Evolutionary conservation across 1,140 invertebrate species (phyloP), one percentile per base, ranked within the genome.

Genomic region (Polypedilum vanderplanki): DNA sequence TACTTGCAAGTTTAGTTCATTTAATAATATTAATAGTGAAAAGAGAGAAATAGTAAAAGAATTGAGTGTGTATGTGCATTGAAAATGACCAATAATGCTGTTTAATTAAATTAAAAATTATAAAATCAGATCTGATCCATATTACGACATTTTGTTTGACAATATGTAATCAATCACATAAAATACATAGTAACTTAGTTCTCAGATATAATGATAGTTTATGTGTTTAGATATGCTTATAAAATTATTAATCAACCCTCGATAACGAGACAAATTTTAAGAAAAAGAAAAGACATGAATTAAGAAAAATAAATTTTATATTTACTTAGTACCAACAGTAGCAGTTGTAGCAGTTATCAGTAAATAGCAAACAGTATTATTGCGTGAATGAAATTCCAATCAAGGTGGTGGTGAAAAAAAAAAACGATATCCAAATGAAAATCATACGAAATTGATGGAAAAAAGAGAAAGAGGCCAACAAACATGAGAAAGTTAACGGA

Each of bases 401-500:
- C 46, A 57, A 57, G 46, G 46, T 57, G 46, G 46, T 57, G 46
- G n/a, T n/a, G n/a, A 57, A 46, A 46, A 46, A 46, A 46, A 46
- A 57, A 57, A 15, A 57, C 46, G 46, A 57, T 57, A 57, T 57
- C 46, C 46, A 57, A 57, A 57, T 57, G 46, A 57, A 57, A 70
- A 70, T 70, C 20, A 70, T 70, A 70, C 20, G 65, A 70, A 70
- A 70, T 70, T 18, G 20, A 70, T 70, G 65, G 65, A 70, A 18
- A 67, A 70, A 70, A 70, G 65, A 70, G 65, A 70, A 70, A 70
- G 65, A 70, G 65, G 65, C 65, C 65, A 70, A 20, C 65, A 70
- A 70, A 70, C 65, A 70, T 70, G 65, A 70, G 65, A 70, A 70
- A 70, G 65, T 70, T 70, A 70, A 70, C 65, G 65, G 65, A 70